Percentiles rank a stretch among this genome's conserved stretches.
Conservation (phyloP, 2,797 vertebrate species). For the Dermochelys coriacea region DNA sequence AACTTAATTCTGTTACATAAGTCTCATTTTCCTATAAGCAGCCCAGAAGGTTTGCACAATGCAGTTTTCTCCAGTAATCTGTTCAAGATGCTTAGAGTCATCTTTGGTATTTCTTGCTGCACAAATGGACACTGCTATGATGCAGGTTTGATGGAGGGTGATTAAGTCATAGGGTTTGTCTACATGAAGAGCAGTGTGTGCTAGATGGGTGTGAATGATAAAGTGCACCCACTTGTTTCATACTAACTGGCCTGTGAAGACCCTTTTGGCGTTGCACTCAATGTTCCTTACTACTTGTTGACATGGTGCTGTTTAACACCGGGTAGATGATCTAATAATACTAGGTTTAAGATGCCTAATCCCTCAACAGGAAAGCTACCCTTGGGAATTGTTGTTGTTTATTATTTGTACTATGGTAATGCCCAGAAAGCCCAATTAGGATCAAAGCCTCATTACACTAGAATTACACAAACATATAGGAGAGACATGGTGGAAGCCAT, state of each 20-base stretch:
- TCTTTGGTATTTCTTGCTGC: constrained; percentile 39
- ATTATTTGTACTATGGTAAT: fast-evolving
- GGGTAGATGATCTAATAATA: not conserved
- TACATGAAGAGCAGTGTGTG: not conserved
- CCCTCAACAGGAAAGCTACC: not conserved
- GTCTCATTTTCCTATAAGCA: constrained; percentile 54
- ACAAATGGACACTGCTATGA: constrained; percentile 38
- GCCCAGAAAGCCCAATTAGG: not conserved
- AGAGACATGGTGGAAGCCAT: not conserved
- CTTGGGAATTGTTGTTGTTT: fast-evolving
- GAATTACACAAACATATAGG: too few relatives aligned
- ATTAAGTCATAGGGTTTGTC: not conserved
- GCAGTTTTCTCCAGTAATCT: constrained; percentile 9
- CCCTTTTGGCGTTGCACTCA: not conserved
- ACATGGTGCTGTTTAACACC: not conserved
- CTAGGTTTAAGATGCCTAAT: fast-evolving
- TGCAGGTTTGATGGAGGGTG: constrained; percentile 19
- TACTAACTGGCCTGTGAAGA: not conserved
- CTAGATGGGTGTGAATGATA: not conserved
- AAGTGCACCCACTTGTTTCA: not conserved
- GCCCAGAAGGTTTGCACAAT: constrained; percentile 16
- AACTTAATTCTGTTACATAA: constrained; percentile 48
- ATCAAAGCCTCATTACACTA: fast-evolving
- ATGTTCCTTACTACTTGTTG: not conserved
- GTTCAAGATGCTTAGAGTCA: constrained; percentile 48